A percentile compares a stretch with the other conserved stretches of the same genome.
Evolutionary conservation across 2,113 vertebrate genomes (phyloP).

Genomic region (Pimephales promelas): DNA sequence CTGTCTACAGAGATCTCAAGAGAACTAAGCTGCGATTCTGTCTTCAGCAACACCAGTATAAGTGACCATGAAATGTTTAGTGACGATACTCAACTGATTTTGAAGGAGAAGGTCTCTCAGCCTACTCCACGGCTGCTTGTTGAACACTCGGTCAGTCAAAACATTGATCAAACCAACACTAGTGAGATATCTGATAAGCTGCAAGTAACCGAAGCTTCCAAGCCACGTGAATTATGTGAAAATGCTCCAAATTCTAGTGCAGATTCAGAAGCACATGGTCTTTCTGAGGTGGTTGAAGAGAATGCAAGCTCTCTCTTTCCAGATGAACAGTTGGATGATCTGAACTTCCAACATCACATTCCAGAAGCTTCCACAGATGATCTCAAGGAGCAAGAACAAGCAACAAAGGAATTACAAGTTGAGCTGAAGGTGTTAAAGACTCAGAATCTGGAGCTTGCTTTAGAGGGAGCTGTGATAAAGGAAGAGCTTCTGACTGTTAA

Average conservation of each 20-base stretch:
- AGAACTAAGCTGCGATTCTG: slow-evolving; percentile 32
- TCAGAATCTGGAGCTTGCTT: slow-evolving; percentile 36
- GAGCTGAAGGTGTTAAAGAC: slow-evolving; percentile 23
- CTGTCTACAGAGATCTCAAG: slow-evolving; percentile 16
- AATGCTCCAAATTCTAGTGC: background rate
- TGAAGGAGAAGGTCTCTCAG: slow-evolving; percentile 23
- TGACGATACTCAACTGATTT: background rate
- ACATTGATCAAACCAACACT: background rate
- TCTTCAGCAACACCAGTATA: slow-evolving; percentile 7
- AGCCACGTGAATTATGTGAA: background rate
- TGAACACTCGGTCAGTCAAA: background rate
- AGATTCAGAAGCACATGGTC: background rate
- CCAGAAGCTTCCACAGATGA: slow-evolving; percentile 14
- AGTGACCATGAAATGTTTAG: slow-evolving; percentile 5
- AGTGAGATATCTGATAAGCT: background rate
- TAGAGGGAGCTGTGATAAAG: slow-evolving; percentile 23
- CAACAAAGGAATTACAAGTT: slow-evolving; percentile 36
- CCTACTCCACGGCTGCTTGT: background rate
- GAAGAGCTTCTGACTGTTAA: slow-evolving; percentile 57
- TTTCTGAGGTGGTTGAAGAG: background rate
- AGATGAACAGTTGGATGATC: slow-evolving; percentile 16
- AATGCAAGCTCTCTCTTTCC: background rate
- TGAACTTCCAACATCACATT: background rate
- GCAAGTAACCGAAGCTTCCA: background rate
- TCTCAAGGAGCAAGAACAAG: slow-evolving; percentile 2